phyloP scores from a whole-genome alignment of 1,140 invertebrate genomes.

The Branchinecta lynchi region DNA sequence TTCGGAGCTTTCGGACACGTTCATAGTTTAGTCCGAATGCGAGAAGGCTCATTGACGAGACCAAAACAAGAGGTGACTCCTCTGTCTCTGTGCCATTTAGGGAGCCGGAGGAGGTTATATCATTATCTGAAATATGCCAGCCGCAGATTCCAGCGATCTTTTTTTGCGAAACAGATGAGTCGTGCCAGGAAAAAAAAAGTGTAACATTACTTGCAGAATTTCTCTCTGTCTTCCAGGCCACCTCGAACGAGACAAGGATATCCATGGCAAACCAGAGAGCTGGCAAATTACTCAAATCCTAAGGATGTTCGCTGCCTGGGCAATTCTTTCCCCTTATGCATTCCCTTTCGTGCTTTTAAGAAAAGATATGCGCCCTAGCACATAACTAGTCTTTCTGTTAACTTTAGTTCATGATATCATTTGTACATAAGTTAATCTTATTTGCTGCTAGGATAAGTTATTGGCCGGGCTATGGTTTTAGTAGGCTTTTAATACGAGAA shows the following conservation, averaged over 20 bases:
- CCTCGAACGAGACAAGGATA: constrained; percentile 42
- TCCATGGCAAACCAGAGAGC: constrained; percentile 43
- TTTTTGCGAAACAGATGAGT: too few species aligned
- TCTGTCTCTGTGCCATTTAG: too few species aligned
- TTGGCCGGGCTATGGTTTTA: not conserved
- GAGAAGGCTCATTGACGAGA: too few species aligned
- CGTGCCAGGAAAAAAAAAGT: too few species aligned
- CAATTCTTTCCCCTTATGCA: not conserved
- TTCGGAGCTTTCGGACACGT: too few species aligned
- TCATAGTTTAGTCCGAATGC: too few species aligned
- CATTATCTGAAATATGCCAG: too few species aligned
- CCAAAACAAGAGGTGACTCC: too few species aligned
- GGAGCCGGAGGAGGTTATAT: too few species aligned
- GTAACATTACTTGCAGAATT: not conserved
- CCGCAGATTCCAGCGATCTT: too few species aligned
- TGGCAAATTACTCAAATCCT: constrained; percentile 37
- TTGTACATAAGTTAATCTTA: not conserved
- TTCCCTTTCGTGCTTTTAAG: not conserved
- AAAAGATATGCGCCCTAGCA: not conserved
- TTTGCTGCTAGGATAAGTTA: not conserved
- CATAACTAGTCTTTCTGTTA: not conserved
- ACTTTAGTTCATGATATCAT: not conserved
- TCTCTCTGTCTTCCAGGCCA: constrained; percentile 31
- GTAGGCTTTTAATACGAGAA: not conserved
- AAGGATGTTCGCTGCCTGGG: not conserved